phyloP scores from a whole-genome alignment of 2,888 invertebrate genomes.

The Alitta virens region DNA sequence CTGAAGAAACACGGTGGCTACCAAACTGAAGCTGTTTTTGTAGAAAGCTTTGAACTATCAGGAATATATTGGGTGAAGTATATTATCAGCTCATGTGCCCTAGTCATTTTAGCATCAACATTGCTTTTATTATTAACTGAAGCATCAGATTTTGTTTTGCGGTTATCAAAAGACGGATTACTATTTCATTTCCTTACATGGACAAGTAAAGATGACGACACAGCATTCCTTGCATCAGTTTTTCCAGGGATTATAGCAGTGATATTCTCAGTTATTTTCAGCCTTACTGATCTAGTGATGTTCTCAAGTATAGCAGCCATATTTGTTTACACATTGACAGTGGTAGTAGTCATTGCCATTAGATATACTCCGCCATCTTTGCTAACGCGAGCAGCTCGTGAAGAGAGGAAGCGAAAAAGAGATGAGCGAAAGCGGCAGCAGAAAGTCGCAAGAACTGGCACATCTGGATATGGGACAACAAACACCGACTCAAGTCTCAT shows the following conservation, averaged over 20 bases:
- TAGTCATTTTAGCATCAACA: not conserved
- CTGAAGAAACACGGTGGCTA: too few relatives aligned
- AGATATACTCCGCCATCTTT: too few relatives aligned
- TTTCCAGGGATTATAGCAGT: not conserved
- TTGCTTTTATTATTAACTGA: not conserved
- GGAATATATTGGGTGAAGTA: not conserved
- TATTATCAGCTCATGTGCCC: not conserved
- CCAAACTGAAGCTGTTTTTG: not conserved
- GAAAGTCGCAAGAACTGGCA: too few relatives aligned
- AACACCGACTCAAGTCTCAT: not conserved
- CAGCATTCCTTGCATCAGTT: not conserved
- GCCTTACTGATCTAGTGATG: not conserved
- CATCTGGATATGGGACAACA: not conserved
- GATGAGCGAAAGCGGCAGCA: too few relatives aligned
- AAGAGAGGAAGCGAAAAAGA: too few relatives aligned
- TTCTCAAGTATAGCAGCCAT: not conserved
- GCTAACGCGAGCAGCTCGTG: too few relatives aligned
- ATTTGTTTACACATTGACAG: too few relatives aligned
- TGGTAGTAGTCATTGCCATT: too few relatives aligned
- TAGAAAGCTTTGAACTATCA: not conserved
- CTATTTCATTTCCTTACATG: not conserved
- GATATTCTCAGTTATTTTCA: not conserved
- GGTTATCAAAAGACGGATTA: not conserved
- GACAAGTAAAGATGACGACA: not conserved
- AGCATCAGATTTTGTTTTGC: not conserved